Evolutionary conservation across 2,888 invertebrate species (phyloP).

Genomic region (Copidosoma aretas): DNA sequence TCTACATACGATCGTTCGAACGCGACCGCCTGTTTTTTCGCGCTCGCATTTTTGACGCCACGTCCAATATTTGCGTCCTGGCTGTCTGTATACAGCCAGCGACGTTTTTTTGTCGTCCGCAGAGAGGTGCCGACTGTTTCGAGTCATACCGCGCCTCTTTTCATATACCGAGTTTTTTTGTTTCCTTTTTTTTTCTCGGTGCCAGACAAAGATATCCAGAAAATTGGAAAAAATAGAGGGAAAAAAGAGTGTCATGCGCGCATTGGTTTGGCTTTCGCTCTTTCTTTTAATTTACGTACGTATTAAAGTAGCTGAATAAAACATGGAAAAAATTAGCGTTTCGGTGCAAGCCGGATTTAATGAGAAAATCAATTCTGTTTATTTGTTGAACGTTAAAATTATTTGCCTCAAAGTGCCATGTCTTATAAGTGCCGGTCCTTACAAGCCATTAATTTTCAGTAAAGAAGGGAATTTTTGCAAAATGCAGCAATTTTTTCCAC

Average conservation of each 20-base stretch:
- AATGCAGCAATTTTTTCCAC: no score
- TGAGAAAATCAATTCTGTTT: no score
- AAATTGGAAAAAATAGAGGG: not conserved
- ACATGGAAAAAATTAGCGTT: no score
- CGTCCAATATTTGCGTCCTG: slow-evolving; percentile 29
- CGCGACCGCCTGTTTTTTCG: not conserved
- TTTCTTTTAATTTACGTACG: not conserved
- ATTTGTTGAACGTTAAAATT: no score
- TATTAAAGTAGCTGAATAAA: no score
- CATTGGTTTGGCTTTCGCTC: not conserved
- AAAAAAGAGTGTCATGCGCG: not conserved
- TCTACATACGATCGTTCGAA: slow-evolving; percentile 3
- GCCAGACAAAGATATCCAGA: not conserved
- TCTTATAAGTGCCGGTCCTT: no score
- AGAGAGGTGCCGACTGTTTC: slow-evolving; percentile 23
- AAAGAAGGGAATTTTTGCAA: no score
- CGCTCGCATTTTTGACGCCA: slow-evolving; percentile 17
- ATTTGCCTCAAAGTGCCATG: no score
- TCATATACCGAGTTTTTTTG: slow-evolving; percentile 17
- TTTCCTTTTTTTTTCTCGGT: slow-evolving; percentile 5
- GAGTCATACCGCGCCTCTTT: slow-evolving; percentile 11
- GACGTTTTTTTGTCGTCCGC: slow-evolving; percentile 18
- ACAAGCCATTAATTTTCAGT: no score
- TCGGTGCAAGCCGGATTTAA: no score
- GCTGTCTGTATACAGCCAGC: slow-evolving; percentile 9